Conservation (phyloP, 2,797 vertebrate genomes). For the Rhynchonycteris naso region DNA sequence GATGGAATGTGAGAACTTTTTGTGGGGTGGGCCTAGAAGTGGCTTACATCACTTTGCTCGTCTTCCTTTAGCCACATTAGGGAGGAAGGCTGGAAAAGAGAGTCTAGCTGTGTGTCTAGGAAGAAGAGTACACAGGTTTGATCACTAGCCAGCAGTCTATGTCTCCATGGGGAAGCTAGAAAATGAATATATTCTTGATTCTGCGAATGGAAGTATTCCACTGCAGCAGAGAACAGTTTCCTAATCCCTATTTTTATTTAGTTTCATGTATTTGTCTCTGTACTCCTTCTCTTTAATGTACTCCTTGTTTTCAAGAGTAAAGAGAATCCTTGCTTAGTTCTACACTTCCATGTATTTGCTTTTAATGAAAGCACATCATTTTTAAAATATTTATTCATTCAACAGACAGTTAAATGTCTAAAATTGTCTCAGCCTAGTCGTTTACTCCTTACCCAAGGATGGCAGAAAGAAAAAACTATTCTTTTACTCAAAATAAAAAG, state of each 20-base stretch:
- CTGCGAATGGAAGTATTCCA: not conserved
- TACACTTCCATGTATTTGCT: conserved; percentile 7
- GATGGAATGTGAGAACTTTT: not conserved
- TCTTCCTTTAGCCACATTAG: not conserved
- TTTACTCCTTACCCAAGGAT: not conserved
- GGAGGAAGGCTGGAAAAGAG: not conserved
- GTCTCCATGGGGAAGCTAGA: not conserved
- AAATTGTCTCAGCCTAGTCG: not conserved
- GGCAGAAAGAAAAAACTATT: not conserved
- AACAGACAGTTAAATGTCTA: not conserved
- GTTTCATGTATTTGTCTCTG: conserved; percentile 18
- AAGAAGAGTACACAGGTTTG: not conserved
- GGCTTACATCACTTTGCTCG: not conserved
- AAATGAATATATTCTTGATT: conserved; percentile 20
- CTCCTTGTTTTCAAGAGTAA: conserved; percentile 3
- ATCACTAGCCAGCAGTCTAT: not conserved
- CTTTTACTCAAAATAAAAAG: not conserved
- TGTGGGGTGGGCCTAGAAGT: not conserved
- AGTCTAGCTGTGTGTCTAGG: not conserved
- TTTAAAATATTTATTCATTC: conserved; percentile 22
- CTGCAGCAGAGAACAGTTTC: not conserved
- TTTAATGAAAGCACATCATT: not conserved
- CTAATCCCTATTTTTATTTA: not conserved
- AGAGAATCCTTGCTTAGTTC: not conserved
- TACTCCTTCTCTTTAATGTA: not conserved